phyloP scores from a whole-genome alignment of 2,888 invertebrate species.

The Thumatha senex region DNA sequence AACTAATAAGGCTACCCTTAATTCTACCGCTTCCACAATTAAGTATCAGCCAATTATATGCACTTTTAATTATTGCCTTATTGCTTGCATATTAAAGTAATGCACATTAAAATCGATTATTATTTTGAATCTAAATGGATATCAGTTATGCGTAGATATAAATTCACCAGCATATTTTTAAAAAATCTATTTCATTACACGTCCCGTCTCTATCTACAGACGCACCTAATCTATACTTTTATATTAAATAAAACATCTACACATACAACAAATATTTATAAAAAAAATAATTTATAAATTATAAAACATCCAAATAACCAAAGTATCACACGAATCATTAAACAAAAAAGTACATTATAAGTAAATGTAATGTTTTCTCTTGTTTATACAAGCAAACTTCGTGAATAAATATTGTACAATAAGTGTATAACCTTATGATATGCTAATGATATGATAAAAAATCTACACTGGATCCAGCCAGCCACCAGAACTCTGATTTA shows the following conservation, averaged over 20 bases:
- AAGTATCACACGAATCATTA: constrained; percentile 18
- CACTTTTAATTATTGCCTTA: constrained; percentile 53
- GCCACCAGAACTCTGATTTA: constrained; percentile 51
- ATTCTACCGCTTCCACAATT: constrained; percentile 63
- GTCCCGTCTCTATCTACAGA: constrained; percentile 19
- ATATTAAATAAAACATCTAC: constrained; percentile 14
- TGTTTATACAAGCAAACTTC: constrained; percentile 42
- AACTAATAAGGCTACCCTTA: constrained; percentile 82
- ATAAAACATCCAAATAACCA: constrained; percentile 24
- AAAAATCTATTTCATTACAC: constrained; percentile 23
- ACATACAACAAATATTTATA: constrained; percentile 13
- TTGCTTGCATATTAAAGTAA: constrained; percentile 49
- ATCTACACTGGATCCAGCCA: constrained; percentile 77
- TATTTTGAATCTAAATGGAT: constrained; percentile 26
- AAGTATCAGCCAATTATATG: constrained; percentile 54
- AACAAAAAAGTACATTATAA: constrained; percentile 11
- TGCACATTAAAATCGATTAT: constrained; percentile 24
- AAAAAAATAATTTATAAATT: constrained; percentile 17
- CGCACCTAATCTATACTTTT: constrained; percentile 21
- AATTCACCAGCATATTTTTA: constrained; percentile 38
- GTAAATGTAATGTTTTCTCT: constrained; percentile 9
- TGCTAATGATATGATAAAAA: constrained; percentile 82
- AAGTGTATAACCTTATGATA: constrained; percentile 69
- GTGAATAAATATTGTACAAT: constrained; percentile 51
- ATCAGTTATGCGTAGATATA: constrained; percentile 39